A percentile compares a stretch with the other conserved stretches of the same genome.
Conservation (phyloP, 1,140 invertebrate genomes). For the Phocides pigmalion region DNA sequence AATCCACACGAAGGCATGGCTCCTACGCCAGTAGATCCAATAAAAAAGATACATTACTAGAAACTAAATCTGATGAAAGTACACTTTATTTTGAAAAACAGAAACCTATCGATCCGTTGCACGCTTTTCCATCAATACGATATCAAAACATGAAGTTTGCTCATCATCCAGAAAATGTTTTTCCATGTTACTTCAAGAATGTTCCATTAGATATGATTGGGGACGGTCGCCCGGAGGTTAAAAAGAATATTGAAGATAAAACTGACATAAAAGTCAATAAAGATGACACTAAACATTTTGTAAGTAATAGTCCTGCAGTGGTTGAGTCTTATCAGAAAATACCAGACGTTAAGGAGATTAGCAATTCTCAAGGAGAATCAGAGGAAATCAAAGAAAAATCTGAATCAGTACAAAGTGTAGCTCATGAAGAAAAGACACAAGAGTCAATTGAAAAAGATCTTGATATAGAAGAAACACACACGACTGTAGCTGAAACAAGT, state of each 20-base stretch:
- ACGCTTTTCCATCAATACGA: not conserved
- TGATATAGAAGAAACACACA: slow-evolving; percentile 5
- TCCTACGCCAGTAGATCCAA: not conserved
- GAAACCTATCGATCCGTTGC: not conserved
- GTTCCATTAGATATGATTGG: not conserved
- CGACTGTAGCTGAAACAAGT: slow-evolving; percentile 7
- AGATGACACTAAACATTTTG: not conserved
- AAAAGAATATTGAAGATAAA: slow-evolving; percentile 2
- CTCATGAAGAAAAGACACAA: not conserved
- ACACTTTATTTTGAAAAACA: slow-evolving; percentile 14
- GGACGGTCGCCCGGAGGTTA: not conserved
- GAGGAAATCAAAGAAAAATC: not conserved
- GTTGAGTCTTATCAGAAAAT: not conserved
- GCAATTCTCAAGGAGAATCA: not conserved
- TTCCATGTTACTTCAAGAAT: slow-evolving; percentile 13
- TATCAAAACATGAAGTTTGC: not conserved
- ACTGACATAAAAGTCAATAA: not conserved
- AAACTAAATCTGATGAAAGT: slow-evolving; percentile 14
- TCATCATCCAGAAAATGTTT: not conserved
- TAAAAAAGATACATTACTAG: slow-evolving; percentile 13
- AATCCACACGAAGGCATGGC: slow-evolving; percentile 16
- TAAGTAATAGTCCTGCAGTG: not conserved
- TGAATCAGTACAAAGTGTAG: not conserved
- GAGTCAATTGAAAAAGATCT: slow-evolving; percentile 4
- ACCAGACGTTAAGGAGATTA: not conserved